Percentiles rank a stretch among this genome's conserved stretches.
phyloP scores from a whole-genome alignment of 2,888 invertebrate genomes.

The Pristionchus japonicus region DNA sequence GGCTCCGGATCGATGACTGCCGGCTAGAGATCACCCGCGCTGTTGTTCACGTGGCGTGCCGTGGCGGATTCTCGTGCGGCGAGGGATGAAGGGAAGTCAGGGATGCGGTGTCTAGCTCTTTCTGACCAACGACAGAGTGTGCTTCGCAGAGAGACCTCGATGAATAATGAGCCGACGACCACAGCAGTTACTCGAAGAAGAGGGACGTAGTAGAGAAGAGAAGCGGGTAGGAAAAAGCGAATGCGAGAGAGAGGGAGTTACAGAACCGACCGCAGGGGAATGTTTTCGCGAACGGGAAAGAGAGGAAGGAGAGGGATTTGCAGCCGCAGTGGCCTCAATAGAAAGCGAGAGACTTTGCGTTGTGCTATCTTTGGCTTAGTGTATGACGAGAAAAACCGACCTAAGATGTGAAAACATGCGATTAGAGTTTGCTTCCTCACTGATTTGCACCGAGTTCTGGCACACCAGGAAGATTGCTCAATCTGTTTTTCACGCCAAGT shows the following conservation, averaged over 20 bases:
- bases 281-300: neutral
- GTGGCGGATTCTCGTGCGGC: neutral
- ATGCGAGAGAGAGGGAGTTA: neutral
- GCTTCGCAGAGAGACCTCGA: neutral
- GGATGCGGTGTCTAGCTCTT: neutral
- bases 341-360: too few species aligned
- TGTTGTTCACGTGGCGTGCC: slow-evolving; percentile 11
- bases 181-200: too few species aligned
- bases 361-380: too few species aligned
- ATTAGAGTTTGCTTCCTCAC: neutral
- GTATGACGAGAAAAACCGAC: too few species aligned
- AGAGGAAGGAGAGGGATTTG: neutral
- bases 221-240: neutral
- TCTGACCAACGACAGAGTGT: too few species aligned
- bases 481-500: neutral
- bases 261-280: neutral
- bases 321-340: neutral
- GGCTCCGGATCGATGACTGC: neutral
- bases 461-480: neutral
- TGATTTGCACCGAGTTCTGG: neutral
- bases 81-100: neutral
- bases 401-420: neutral
- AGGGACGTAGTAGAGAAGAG: too few species aligned
- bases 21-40: neutral
- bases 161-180: too few species aligned